Evolutionary conservation across 2,797 vertebrate species (phyloP).

Genomic region (Arctocebus calabarensis): DNA sequence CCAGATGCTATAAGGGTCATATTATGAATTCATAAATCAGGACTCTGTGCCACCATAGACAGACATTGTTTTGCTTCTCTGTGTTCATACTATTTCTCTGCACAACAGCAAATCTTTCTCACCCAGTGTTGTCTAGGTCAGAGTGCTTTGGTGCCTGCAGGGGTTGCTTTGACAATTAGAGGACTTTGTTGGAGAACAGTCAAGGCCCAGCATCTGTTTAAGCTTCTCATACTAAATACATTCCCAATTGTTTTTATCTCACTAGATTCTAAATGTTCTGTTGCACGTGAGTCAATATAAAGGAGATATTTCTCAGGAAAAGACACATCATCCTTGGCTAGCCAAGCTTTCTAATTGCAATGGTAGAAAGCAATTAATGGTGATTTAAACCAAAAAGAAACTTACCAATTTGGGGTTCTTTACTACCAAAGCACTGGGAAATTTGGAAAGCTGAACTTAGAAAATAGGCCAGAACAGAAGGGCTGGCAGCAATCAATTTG

Average conservation of each 20-base stretch:
- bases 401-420: not conserved
- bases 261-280: not conserved
- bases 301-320: not conserved
- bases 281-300: not conserved
- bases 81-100: not conserved
- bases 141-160: not conserved
- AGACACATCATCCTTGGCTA: not conserved
- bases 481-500: not conserved
- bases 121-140: not conserved
- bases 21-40: not conserved
- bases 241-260: not conserved
- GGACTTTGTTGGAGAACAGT: not conserved
- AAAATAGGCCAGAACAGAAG: not conserved
- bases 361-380: not conserved
- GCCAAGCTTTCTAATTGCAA: not conserved
- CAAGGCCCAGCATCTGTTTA: not conserved
- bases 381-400: conserved; percentile 40
- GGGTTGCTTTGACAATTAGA: not conserved
- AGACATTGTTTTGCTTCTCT: not conserved
- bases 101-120: not conserved
- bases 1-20: not conserved
- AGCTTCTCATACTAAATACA: not conserved
- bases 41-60: not conserved
- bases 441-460: not conserved
- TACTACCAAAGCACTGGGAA: not conserved